Evolutionary conservation across 2,113 vertebrate species (phyloP), one percentile per base, ranked within the genome.

Genomic region (Passer domesticus): DNA sequence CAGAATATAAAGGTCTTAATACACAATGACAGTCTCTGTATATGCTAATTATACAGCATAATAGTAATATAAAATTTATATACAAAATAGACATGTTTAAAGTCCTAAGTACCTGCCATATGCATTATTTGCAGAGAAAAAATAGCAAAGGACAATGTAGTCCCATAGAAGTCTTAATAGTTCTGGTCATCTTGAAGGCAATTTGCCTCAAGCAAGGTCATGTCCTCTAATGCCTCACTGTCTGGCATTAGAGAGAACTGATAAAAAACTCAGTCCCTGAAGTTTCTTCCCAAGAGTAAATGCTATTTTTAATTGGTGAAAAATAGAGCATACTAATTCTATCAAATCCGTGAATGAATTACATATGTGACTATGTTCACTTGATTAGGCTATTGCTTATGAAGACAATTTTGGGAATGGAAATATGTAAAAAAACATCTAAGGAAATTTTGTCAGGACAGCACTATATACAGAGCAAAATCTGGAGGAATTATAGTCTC

Each of bases 321-420:
- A 96, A 96, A 94, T 96, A 90, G 96, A 96, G 95, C 96, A 94
- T 93, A 62, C 75, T 96, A 96, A 96, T 96, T 94, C 75, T 92
- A 95, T 96, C 94, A 96, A 96, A 95, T 92, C 82, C 88, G 16
- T 93, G 94, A 96, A 83, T 95, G 88, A 96, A 88, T 93, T 93
- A 90, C 94, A 93, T 95, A 96, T 96, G 96, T 92, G 95, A 50
- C 94, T 88, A 17, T 90, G 49, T 92, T 95, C 70, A 92, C 72
- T 86, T 96, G 78, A 94, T 96, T 96, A 94, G 27, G 7, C 37
- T 67, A 83, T 92, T 86, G 96, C 94, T 96, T 95, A 88, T 93
- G 88, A 83, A 80, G 63, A 92, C 79, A 82, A 18, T 90, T 96
- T 91, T 83, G 31, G 49, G 27, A 93, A 68, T 28, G 14, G 4